A percentile compares a stretch with the other conserved stretches of the same genome.
Conservation (phyloP, 23 tunicate species). For the Styela clava region DNA sequence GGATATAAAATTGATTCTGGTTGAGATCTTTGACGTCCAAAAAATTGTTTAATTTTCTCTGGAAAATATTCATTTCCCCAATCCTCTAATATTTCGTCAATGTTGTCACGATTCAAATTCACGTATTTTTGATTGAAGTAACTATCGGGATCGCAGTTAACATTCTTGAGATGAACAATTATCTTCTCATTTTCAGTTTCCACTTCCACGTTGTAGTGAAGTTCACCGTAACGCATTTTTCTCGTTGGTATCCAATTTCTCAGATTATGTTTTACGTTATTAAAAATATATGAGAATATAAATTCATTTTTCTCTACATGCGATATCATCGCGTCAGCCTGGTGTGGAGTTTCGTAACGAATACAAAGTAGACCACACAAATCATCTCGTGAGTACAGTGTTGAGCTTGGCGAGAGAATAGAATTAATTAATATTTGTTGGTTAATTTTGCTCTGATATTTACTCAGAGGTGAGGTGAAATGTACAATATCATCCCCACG, state of each 20-base stretch:
- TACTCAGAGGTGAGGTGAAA: not conserved
- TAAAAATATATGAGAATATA: not conserved
- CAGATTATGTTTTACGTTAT: not conserved
- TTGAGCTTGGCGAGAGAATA: not conserved
- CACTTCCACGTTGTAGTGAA: too few species aligned
- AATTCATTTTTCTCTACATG: not conserved
- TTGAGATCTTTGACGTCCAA: too few species aligned
- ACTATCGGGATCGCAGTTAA: not conserved
- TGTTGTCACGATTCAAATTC: not conserved
- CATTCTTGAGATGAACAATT: not conserved
- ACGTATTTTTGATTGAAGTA: not conserved
- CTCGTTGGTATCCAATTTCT: not conserved
- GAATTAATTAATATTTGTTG: not conserved
- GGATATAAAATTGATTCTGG: too few species aligned
- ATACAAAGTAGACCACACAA: not conserved
- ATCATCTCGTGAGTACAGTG: not conserved
- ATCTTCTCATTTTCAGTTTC: too few species aligned
- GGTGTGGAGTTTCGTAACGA: not conserved
- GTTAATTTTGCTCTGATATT: not conserved
- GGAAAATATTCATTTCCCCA: not conserved
- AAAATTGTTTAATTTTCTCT: not conserved
- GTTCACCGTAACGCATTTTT: not conserved
- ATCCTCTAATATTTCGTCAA: not conserved
- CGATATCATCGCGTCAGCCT: not conserved
- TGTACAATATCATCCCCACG: not conserved